Evolutionary conservation across 2,113 vertebrate genomes (phyloP), one percentile per base, ranked within the genome.

Genomic region (Siniperca knerii): DNA sequence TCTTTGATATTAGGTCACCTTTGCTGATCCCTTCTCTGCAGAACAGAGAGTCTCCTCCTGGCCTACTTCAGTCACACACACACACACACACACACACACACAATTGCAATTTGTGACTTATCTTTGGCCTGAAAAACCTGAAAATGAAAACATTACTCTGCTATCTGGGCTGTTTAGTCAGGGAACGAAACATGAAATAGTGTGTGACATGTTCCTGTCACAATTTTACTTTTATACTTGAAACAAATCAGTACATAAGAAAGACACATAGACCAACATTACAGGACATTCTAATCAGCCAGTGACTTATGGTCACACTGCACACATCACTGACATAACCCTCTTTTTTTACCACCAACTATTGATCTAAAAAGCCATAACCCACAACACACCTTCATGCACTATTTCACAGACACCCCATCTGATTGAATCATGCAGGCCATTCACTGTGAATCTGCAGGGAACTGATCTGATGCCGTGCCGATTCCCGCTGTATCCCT

Each of bases 1-100:
- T 73, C 57, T 80, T 46, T 61, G 50, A 66, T 83, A 71, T 81
- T 57, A 66, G 81, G 73, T 87, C 87, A 83, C 78, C 72, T 85
- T 81, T 4, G 23, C 44, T 48, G 33, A 29, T n/a, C 58, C 29
- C 50, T 21, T 71, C 71, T 70, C 75, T 69, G 42, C 8, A 20
- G 37, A 65, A 52, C 46, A 71, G 42, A 58, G 70, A 83, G 40
- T 55, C 20, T 82, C 60, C 29, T 58, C 23, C n/a, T 89, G 82
- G 67, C 79, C 84, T 69, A 87, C 44, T 85, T 85, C 54, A 73
- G 23, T 54, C 57, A n/a, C 65, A 48, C 40, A 11, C 25, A 33
- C 62, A 67, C 35, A 57, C 35, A 42, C 62, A 29, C 75, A 21
- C 35, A 57, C 40, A 69, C 50, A 55, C n/a, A 68, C 57, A 61